Percentiles rank a stretch among this genome's conserved stretches.
These are phyloP conservation scores for Nezara viridula DNA, from an alignment of 2,888 invertebrate species.

Conservation along the genomic window DNA sequence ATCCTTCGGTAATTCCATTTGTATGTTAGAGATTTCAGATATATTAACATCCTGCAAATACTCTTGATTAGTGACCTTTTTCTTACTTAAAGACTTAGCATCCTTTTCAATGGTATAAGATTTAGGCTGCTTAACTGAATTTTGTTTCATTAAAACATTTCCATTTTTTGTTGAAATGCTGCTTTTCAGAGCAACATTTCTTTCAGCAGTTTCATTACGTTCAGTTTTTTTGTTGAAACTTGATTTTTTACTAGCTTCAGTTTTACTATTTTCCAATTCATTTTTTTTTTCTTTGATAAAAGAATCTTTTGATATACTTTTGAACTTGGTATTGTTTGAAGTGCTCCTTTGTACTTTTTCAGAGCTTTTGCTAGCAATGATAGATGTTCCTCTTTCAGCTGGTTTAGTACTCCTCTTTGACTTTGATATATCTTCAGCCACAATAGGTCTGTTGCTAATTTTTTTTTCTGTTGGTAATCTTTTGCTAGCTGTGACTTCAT, in stretches of 20 bases:
- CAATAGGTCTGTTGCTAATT: background rate
- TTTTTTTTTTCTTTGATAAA: background rate
- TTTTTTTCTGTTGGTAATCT: background rate
- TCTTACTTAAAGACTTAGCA: background rate
- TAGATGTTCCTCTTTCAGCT: background rate
- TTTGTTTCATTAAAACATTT: background rate
- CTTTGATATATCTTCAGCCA: background rate
- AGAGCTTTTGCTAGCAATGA: background rate
- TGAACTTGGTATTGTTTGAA: background rate
- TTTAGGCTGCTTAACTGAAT: background rate
- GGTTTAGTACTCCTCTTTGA: background rate
- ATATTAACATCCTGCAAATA: background rate
- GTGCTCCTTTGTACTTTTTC: background rate
- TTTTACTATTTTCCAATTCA: background rate
- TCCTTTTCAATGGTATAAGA: background rate
- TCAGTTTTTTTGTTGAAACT: background rate
- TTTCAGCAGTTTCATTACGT: conserved; percentile 7
- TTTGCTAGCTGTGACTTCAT: background rate
- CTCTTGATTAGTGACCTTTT: background rate
- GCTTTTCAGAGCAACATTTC: background rate
- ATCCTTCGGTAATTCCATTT: background rate
- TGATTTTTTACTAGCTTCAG: background rate
- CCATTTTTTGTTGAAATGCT: conserved; percentile 1
- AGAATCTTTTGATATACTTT: background rate
- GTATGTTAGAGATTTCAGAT: background rate